Evolutionary conservation across 2,797 vertebrate species (phyloP), one percentile per base, ranked within the genome.

Genomic region (Cuculus canorus): DNA sequence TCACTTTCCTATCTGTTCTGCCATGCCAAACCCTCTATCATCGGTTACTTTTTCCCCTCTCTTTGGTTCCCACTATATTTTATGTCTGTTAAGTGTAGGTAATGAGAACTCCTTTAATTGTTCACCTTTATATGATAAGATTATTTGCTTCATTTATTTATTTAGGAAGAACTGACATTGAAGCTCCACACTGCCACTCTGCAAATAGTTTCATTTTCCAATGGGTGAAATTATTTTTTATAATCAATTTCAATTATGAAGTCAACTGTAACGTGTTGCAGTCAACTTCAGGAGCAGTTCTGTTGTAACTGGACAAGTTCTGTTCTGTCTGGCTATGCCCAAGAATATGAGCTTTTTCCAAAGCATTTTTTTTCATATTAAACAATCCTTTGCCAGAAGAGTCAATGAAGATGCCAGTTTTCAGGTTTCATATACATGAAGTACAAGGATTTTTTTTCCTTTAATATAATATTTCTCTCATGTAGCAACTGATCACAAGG

Each of bases 401-500:
- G 22, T 59, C 59, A 71, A 4, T 41, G 47, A 86, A 87, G 71
- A 70, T 37, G 28, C 5, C 39, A 73, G 17, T 79, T 79, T 37
- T 79, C 24, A n/a, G 54, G 13, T 30, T 85, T 87, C 14, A 25
- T 56, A 2, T 39, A 53, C 21, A 19, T 37, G 22, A 82, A 70
- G 21, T 27, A 61, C 5, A 39, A 69, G 33, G 45, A 45, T 24
- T 15, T 54, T 64, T 71, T 66, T 73, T 79, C n/a, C 25, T 53
- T 57, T 14, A 2, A 52, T 71, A 0, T 65, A 60, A 2, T 1
- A 14, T 85, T 91, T 91, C 19, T 18, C 2, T 16, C 17, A 8
- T 35, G 47, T 45, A 82, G 54, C 52, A 68, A 93, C 53, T 68
- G 82, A 80, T 92, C 87, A 82, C 91, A 87, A 92, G 94, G 92